A percentile compares a stretch with the other conserved stretches of the same genome.
phyloP scores from a whole-genome alignment of 2,797 vertebrate species.

The Octomys mimax region DNA sequence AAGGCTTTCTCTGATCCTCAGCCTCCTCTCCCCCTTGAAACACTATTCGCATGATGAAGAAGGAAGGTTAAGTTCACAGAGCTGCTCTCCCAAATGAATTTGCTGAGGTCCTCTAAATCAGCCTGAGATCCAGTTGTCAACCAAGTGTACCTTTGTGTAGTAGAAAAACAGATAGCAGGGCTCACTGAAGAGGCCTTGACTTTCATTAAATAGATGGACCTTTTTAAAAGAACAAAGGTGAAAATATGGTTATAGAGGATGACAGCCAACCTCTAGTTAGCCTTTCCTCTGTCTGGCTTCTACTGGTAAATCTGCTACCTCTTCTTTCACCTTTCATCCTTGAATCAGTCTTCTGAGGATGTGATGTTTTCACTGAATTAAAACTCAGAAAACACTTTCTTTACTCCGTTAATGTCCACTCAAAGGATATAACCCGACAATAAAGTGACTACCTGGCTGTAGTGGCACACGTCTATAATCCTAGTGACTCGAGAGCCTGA shows the following conservation, averaged over 20 bases:
- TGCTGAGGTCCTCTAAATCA: neutral
- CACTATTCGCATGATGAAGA: neutral
- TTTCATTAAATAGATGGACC: neutral
- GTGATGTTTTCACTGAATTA: neutral
- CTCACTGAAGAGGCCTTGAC: neutral
- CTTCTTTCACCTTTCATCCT: neutral
- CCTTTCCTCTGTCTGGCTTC: neutral
- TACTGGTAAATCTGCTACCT: neutral
- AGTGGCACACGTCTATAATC: neutral
- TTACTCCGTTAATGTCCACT: neutral
- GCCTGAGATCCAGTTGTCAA: neutral
- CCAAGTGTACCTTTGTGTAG: neutral
- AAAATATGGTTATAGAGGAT: neutral
- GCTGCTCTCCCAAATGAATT: neutral
- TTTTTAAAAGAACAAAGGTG: slow-evolving; percentile 4
- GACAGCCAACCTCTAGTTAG: neutral
- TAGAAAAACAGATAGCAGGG: neutral
- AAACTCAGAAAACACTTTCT: slow-evolving; percentile 37
- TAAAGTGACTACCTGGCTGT: neutral
- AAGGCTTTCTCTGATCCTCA: neutral
- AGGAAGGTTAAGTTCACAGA: neutral
- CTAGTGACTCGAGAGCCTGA: neutral
- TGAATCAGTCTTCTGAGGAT: neutral
- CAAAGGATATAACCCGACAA: neutral
- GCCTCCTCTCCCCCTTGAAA: neutral